phyloP scores from a whole-genome alignment of 2,113 vertebrate species.

The Eretmochelys imbricata region DNA sequence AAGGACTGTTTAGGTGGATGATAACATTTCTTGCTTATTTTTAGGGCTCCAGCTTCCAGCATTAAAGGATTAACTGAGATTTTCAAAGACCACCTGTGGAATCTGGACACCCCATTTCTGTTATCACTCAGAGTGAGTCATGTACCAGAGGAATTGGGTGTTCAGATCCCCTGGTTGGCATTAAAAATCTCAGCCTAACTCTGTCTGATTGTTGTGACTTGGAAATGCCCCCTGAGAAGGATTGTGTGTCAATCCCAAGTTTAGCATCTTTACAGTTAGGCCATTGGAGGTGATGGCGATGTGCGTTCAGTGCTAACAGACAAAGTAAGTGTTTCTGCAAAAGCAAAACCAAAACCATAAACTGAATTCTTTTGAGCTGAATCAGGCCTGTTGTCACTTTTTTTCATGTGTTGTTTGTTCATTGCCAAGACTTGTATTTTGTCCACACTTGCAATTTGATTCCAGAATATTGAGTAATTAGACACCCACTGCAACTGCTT shows the following conservation, averaged over 20 bases:
- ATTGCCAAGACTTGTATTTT: slow-evolving; percentile 21
- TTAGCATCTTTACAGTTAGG: not conserved
- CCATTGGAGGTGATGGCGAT: not conserved
- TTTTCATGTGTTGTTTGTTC: not conserved
- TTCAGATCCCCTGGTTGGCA: not conserved
- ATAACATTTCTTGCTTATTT: not conserved
- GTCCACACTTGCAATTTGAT: slow-evolving; percentile 18
- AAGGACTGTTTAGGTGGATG: not conserved
- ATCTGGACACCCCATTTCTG: not conserved
- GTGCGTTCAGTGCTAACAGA: not conserved
- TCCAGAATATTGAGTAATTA: slow-evolving; percentile 38
- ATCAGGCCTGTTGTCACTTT: not conserved
- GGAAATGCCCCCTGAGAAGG: not conserved
- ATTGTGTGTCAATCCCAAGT: not conserved
- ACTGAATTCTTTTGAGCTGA: not conserved
- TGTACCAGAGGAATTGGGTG: not conserved
- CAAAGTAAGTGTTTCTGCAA: not conserved
- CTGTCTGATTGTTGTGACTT: not conserved
- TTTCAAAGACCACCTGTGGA: not conserved
- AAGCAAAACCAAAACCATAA: not conserved
- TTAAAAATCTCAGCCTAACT: not conserved
- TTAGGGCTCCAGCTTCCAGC: not conserved
- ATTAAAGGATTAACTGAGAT: not conserved
- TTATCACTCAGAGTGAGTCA: not conserved
- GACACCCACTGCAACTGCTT: slow-evolving; percentile 60